Percentiles rank a stretch among this genome's conserved stretches.
phyloP scores from a whole-genome alignment of 2,888 invertebrate genomes.

The Galeruca laticollis region DNA sequence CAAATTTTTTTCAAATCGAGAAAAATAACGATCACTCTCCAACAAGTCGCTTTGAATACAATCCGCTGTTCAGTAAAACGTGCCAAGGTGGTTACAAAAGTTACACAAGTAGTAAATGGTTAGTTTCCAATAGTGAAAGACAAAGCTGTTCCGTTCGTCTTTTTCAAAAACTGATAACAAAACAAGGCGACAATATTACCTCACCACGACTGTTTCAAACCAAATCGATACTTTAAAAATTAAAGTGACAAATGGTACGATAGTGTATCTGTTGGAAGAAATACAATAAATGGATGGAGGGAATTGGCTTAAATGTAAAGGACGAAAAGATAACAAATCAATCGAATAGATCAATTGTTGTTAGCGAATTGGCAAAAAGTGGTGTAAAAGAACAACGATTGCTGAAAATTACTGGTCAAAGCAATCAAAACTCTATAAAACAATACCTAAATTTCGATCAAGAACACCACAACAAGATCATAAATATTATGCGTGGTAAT shows the following conservation, averaged over 20 bases:
- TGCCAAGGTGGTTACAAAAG: conserved; percentile 10
- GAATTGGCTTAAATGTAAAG: conserved; percentile 1
- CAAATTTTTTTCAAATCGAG: too few species aligned
- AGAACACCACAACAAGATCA: too few species aligned
- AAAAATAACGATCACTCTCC: conserved; percentile 3
- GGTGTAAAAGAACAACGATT: conserved; percentile 16
- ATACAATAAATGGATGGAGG: conserved; percentile 5
- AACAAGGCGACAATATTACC: conserved; percentile 14
- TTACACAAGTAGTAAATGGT: conserved; percentile 15
- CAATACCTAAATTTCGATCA: conserved; percentile 25
- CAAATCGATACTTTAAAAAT: conserved; percentile 20
- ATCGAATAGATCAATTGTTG: too few species aligned
- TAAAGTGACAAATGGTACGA: conserved; percentile 17
- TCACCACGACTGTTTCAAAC: conserved; percentile 19
- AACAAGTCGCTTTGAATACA: conserved; percentile 18
- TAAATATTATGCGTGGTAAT: too few species aligned
- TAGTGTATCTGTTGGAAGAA: conserved; percentile 16
- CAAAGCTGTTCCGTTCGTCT: too few species aligned
- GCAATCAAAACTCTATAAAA: conserved; percentile 18
- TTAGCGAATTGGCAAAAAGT: too few species aligned
- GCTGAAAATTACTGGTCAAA: too few species aligned
- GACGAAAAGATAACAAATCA: not conserved
- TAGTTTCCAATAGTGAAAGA: conserved; percentile 17
- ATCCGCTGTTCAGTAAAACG: not conserved
- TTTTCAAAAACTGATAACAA: too few species aligned